phyloP scores from a whole-genome alignment of 1,140 invertebrate species.

The Aphaenogaster ashmeadi region DNA sequence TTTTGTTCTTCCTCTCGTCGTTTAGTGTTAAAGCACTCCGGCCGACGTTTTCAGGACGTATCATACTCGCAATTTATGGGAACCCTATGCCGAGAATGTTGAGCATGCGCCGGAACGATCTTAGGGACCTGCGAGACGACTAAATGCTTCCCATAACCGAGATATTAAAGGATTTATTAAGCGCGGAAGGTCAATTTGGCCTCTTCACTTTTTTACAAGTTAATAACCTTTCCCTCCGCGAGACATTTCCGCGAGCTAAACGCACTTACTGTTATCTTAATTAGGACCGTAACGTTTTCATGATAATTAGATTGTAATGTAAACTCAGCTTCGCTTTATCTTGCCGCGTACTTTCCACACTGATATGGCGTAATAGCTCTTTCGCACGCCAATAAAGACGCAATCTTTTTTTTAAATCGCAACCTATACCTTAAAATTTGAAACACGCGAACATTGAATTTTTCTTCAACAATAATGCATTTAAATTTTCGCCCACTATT shows the following conservation, averaged over 20 bases:
- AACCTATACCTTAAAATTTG: not conserved
- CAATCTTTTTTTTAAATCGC: not conserved
- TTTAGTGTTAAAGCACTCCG: conserved; percentile 56
- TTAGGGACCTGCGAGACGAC: conserved; percentile 44
- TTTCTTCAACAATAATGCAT: not conserved
- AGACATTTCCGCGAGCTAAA: not conserved
- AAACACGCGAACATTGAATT: not conserved
- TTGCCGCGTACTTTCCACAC: not conserved
- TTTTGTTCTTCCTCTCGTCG: conserved; percentile 35
- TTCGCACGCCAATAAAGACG: conserved; percentile 18
- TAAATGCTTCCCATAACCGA: conserved; percentile 61
- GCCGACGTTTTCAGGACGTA: conserved; percentile 65
- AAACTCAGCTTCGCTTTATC: conserved; percentile 11
- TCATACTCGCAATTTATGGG: conserved; percentile 65
- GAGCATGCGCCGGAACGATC: conserved; percentile 64
- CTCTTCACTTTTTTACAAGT: conserved; percentile 19
- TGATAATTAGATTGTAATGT: conserved; percentile 25
- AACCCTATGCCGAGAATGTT: conserved; percentile 63
- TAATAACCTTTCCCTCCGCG: conserved; percentile 14
- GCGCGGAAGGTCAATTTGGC: conserved; percentile 44
- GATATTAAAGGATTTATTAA: conserved; percentile 66
- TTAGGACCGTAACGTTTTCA: conserved; percentile 2
- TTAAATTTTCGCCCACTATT: not conserved
- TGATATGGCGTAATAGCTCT: conserved; percentile 38
- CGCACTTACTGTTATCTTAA: conserved; percentile 18